Conservation (phyloP, 2,797 vertebrate species). For the Microcaecilia unicolor region DNA sequence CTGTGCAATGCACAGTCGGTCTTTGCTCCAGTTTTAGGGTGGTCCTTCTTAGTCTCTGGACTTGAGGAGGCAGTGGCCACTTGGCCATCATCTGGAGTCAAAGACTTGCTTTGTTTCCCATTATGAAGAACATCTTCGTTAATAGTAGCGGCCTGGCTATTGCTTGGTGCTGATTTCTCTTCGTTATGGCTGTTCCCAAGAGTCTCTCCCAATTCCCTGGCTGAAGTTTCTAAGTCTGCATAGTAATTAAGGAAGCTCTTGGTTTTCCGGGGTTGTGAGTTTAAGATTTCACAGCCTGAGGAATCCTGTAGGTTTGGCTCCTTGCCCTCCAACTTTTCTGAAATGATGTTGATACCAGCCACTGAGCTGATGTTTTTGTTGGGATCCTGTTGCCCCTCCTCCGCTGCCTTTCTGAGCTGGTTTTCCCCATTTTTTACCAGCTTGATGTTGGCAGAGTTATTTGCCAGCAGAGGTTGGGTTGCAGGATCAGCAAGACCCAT, state of each 20-base stretch:
- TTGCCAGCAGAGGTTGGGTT: constrained; percentile 61
- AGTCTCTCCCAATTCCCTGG: constrained; percentile 46
- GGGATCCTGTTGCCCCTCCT: constrained; percentile 74
- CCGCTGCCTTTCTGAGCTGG: constrained; percentile 85
- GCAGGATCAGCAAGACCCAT: constrained; percentile 80
- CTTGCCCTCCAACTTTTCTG: constrained; percentile 77
- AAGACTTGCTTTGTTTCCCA: constrained; percentile 43
- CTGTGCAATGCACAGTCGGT: constrained; percentile 80
- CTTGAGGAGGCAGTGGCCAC: constrained; percentile 57
- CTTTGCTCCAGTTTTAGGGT: constrained; percentile 77
- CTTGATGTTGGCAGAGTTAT: constrained; percentile 77
- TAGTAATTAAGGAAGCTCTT: constrained; percentile 93
- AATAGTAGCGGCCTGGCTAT: constrained; percentile 44
- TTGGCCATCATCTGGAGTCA: constrained; percentile 56
- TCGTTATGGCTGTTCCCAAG: constrained; percentile 27
- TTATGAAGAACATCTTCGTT: constrained; percentile 59
- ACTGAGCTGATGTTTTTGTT: constrained; percentile 63
- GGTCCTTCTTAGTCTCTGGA: constrained; percentile 72
- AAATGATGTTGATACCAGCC: constrained; percentile 59
- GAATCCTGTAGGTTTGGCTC: constrained; percentile 54
- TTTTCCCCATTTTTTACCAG: constrained; percentile 95
- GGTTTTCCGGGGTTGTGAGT: constrained; percentile 67
- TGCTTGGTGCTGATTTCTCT: constrained; percentile 54
- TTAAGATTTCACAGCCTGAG: constrained; percentile 52
- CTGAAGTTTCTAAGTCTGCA: constrained; percentile 59